A percentile compares a stretch with the other conserved stretches of the same genome.
Evolutionary conservation across 2,113 vertebrate genomes (phyloP).

Genomic region (Coryphaenoides rupestris): DNA sequence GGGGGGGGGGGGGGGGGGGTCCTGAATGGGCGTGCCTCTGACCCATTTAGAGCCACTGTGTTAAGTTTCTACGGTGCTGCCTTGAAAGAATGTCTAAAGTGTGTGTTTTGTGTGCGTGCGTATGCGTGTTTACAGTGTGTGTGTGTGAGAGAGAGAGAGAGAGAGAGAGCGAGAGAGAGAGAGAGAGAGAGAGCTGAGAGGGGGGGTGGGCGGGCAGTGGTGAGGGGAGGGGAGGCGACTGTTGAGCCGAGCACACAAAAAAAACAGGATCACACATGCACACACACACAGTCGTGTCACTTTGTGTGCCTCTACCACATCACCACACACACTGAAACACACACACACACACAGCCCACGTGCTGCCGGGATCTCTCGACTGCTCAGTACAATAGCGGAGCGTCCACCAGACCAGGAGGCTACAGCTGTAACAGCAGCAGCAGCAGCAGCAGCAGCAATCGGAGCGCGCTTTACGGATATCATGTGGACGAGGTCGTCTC

Average conservation of each 20-base stretch:
- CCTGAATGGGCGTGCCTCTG: neutral
- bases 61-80: slow-evolving; percentile 23
- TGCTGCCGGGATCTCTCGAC: no score
- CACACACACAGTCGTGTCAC: no score
- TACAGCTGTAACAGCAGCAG: no score
- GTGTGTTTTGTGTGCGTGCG: slow-evolving; percentile 19
- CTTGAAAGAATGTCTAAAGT: neutral
- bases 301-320: no score
- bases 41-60: slow-evolving; percentile 19
- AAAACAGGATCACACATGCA: neutral
- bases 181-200: slow-evolving; percentile 23
- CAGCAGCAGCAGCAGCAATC: no score
- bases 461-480: no score
- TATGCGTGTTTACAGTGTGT: slow-evolving; percentile 22
- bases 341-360: no score
- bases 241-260: neutral
- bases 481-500: no score
- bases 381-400: no score
- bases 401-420: no score
- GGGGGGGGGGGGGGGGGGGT: neutral
- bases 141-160: slow-evolving; percentile 13
- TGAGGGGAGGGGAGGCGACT: slow-evolving; percentile 3
- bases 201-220: slow-evolving; percentile 8
- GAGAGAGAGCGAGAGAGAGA: slow-evolving; percentile 16
- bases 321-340: slow-evolving; percentile 1